Conservation (phyloP, 2,113 vertebrate species). For the Propithecus coquereli region DNA sequence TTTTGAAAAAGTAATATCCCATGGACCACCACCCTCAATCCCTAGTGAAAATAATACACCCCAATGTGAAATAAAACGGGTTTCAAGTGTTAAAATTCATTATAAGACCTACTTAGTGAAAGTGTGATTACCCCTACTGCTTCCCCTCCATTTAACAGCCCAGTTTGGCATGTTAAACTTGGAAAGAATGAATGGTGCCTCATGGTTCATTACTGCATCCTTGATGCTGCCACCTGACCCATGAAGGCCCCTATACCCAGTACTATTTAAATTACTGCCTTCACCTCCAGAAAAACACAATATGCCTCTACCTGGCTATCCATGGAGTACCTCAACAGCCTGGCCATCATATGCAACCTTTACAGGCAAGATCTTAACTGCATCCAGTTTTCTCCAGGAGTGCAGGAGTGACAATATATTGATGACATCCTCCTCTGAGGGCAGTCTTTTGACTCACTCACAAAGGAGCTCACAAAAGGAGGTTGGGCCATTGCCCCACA, state of each 20-base stretch:
- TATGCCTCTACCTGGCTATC: background rate
- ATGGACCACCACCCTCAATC: background rate
- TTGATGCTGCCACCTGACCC: background rate
- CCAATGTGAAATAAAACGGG: constrained; percentile 13
- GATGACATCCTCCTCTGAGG: background rate
- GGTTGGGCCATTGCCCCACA: background rate
- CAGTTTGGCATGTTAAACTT: background rate
- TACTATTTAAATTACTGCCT: background rate
- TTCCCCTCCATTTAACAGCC: background rate
- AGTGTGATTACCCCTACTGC: background rate
- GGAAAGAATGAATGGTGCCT: background rate
- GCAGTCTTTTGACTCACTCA: background rate
- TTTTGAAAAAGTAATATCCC: background rate
- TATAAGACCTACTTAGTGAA: background rate
- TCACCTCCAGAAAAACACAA: background rate
- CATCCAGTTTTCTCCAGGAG: background rate
- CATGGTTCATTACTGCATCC: background rate
- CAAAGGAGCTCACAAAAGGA: background rate
- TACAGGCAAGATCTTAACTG: background rate
- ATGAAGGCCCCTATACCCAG: background rate
- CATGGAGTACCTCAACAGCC: background rate
- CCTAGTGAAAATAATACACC: background rate
- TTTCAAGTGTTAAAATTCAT: background rate
- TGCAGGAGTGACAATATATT: background rate
- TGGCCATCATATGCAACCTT: background rate